These are phyloP conservation scores for Mizuhopecten yessoensis DNA, from an alignment of 1,140 invertebrate genomes.

Conservation along the genomic window DNA sequence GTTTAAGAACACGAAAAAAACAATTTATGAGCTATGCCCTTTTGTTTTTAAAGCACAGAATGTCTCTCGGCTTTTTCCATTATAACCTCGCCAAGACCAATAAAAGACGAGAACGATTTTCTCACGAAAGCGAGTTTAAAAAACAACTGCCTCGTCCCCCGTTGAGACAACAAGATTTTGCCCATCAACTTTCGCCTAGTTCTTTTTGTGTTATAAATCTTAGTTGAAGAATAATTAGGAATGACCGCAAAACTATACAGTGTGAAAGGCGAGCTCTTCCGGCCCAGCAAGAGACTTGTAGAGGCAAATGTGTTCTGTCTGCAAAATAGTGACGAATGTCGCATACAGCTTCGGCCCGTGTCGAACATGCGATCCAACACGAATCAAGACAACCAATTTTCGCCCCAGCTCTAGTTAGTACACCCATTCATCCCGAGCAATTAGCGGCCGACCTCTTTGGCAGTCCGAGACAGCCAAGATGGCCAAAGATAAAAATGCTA, in stretches of 20 bases:
- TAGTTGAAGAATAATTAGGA: conserved; percentile 39
- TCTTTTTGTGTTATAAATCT: conserved; percentile 40
- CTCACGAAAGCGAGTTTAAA: conserved; percentile 37
- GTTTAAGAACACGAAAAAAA: not conserved
- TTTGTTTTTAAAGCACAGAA: conserved; percentile 35
- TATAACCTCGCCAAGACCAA: conserved; percentile 24
- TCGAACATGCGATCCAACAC: conserved; percentile 25
- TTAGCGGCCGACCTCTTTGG: conserved; percentile 11
- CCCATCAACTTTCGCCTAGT: conserved; percentile 12
- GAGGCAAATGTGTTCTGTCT: conserved; percentile 37
- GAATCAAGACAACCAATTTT: not conserved
- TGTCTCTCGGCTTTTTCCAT: conserved; percentile 3
- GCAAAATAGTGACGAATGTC: conserved; percentile 32
- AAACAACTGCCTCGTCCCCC: conserved; percentile 23
- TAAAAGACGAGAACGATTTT: conserved; percentile 29
- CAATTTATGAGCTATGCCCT: not conserved
- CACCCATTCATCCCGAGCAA: conserved; percentile 22
- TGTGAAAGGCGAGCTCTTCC: conserved; percentile 31
- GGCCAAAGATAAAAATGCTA: not conserved
- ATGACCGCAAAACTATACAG: conserved; percentile 33
- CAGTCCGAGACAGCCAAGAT: conserved; percentile 14
- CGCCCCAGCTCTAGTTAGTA: conserved; percentile 4
- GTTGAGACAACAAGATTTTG: conserved; percentile 38
- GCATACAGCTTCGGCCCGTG: conserved; percentile 6
- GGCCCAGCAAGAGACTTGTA: conserved; percentile 27